phyloP scores from a whole-genome alignment of 1,140 invertebrate genomes.

The Drosophila tsacasi region DNA sequence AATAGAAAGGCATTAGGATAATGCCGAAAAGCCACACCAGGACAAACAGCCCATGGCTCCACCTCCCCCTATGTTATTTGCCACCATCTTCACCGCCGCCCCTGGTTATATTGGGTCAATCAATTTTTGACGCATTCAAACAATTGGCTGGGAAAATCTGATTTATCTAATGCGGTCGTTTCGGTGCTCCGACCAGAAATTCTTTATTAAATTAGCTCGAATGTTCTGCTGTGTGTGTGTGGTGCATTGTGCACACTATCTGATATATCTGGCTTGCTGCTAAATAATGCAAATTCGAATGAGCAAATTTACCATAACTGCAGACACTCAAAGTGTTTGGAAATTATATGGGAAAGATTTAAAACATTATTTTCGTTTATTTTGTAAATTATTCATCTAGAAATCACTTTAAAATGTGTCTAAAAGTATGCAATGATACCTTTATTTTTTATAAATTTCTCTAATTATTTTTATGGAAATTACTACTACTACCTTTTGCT shows the following conservation, averaged over 20 bases:
- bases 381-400: background rate
- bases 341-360: background rate
- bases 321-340: background rate
- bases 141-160: conserved; percentile 50
- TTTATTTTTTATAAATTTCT: too few species aligned
- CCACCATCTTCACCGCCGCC: background rate
- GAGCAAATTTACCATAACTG: conserved; percentile 3
- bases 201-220: conserved; percentile 37
- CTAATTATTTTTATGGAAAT: too few species aligned
- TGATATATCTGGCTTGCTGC: background rate
- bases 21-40: conserved; percentile 45
- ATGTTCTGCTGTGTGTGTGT: conserved; percentile 3
- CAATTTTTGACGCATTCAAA: conserved; percentile 65
- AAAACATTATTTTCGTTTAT: background rate
- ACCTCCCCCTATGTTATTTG: background rate
- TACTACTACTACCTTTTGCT: too few species aligned
- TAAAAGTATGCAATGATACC: background rate
- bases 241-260: background rate
- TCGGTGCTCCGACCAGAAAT: conserved; percentile 16
- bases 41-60: conserved; percentile 5
- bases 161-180: conserved; percentile 63
- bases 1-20: conserved; percentile 78
- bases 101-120: conserved; percentile 59
- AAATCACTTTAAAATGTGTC: background rate
- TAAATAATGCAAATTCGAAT: conserved; percentile 20